phyloP scores from a whole-genome alignment of 2,797 vertebrate species.

The Otus scops region DNA sequence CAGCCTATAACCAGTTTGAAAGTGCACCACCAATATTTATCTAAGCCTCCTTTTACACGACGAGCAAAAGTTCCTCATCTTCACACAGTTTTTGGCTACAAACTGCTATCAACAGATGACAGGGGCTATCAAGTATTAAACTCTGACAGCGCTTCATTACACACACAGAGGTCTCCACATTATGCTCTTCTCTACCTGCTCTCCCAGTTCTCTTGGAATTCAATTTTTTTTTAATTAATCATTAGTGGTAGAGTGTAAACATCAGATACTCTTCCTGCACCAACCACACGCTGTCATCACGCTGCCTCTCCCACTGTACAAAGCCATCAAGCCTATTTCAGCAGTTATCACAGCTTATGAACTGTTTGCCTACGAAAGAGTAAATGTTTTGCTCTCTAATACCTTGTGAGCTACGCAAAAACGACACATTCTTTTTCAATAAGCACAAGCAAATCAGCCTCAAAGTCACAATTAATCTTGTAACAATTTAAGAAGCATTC shows the following conservation, averaged over 20 bases:
- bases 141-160: neutral
- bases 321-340: neutral
- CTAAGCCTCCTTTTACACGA: neutral
- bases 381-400: neutral
- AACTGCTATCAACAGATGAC: accelerated
- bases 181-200: neutral
- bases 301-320: neutral
- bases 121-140: neutral
- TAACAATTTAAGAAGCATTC: neutral
- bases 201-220: neutral
- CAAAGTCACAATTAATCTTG: neutral
- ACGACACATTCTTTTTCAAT: accelerated
- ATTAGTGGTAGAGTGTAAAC: neutral
- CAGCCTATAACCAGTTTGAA: neutral
- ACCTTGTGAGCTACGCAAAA: accelerated
- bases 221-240: neutral
- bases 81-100: neutral
- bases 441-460: neutral
- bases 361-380: neutral
- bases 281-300: neutral
- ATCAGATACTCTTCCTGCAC: neutral
- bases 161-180: neutral
- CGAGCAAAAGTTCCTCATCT: neutral
- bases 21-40: neutral
- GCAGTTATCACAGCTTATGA: neutral